Evolutionary conservation across 2,888 invertebrate species (phyloP).

Genomic region (Heliconius charithonia): DNA sequence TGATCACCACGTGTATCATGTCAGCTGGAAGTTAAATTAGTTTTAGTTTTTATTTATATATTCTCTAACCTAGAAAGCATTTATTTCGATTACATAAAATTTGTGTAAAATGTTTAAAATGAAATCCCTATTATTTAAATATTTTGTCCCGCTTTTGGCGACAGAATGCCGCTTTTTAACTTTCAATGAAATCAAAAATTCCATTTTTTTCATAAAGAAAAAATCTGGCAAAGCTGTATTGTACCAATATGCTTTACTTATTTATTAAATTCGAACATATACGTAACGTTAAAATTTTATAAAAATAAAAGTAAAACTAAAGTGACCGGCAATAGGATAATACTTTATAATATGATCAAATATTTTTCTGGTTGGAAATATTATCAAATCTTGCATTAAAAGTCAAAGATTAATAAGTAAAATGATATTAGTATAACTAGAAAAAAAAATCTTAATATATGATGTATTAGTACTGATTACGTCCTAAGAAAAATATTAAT

Average conservation of each 20-base stretch:
- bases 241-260: too few relatives aligned
- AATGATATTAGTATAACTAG: not conserved
- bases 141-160: too few relatives aligned
- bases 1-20: slow-evolving; percentile 71
- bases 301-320: not conserved
- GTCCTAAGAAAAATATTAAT: not conserved
- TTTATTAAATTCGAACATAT: too few relatives aligned
- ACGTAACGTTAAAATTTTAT: too few relatives aligned
- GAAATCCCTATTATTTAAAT: too few relatives aligned
- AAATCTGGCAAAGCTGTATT: too few relatives aligned
- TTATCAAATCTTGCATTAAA: not conserved
- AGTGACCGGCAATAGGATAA: not conserved
- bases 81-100: too few relatives aligned
- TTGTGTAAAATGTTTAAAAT: too few relatives aligned
- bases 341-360: not conserved
- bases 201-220: too few relatives aligned
- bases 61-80: too few relatives aligned
- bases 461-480: not conserved
- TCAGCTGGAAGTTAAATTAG: slow-evolving; percentile 59
- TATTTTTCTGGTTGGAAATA: not conserved
- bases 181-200: too few relatives aligned
- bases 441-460: not conserved
- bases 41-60: not conserved
- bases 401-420: not conserved
- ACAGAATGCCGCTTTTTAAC: too few relatives aligned